These are phyloP conservation scores for Neelides folsomi DNA, from an alignment of 2,888 invertebrate species.

Conservation along the genomic window DNA sequence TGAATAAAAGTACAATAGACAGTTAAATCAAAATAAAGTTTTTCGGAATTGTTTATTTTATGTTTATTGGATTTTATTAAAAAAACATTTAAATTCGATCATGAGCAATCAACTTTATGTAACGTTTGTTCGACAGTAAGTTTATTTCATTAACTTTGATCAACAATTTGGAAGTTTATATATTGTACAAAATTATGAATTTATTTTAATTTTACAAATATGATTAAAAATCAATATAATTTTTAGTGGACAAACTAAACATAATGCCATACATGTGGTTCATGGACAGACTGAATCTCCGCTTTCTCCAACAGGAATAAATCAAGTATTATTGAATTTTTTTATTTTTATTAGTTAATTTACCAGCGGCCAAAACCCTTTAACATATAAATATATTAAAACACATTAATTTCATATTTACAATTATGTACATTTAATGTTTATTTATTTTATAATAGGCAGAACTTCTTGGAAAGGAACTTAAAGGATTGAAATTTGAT, in stretches of 20 bases:
- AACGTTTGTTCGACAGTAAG: conserved; percentile 29
- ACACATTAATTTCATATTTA: neutral
- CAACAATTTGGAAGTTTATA: no score
- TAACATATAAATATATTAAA: no score
- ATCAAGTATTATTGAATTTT: conserved; percentile 14
- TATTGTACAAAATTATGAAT: neutral
- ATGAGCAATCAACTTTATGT: conserved; percentile 11
- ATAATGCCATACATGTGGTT: conserved; percentile 20
- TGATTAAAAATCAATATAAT: neutral
- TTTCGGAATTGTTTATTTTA: no score
- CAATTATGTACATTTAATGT: neutral
- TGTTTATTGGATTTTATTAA: neutral
- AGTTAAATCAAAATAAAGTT: no score
- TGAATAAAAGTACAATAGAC: no score
- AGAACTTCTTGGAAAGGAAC: conserved; percentile 14
- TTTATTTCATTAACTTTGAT: neutral
- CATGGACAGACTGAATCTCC: conserved; percentile 27
- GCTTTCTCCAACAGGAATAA: conserved; percentile 18
- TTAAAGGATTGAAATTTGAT: conserved; percentile 13
- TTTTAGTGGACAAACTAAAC: conserved; percentile 24
- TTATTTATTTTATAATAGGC: conserved; percentile 14
- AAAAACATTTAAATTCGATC: neutral
- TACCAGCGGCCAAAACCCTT: no score
- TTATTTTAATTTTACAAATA: neutral
- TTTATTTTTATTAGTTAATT: no score